Base-by-base conservation (phyloP, 2,113 vertebrate genomes). In the Todiramphus chloris region DNA sequence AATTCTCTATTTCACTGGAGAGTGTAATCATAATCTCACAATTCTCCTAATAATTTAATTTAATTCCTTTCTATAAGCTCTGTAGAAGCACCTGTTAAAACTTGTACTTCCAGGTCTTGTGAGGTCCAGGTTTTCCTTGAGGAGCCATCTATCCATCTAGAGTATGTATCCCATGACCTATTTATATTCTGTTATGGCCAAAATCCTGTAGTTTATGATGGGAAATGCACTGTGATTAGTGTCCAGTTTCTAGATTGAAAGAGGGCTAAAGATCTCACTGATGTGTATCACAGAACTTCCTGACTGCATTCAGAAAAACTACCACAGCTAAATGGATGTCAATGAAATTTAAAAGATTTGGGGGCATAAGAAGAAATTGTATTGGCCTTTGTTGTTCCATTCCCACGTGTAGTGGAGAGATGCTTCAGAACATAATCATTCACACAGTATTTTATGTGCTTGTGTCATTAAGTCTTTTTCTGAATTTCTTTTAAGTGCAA, bases 181-280 rank as follows among this genome's bases (percentile, higher is more conserved):
- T 55, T 84, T 46, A 9, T 51, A 16, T 27, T 28, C 23, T 56
- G 9, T 16, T 87, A 7, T 6, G 33, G 31, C 33, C 90, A 46
- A 86, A 87, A 46, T 59, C 46, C 39, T 66, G 19, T 20, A 21
- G 30, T 21, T 5, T 19, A 9, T 51, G 1, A 14, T 44, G 25
- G 51, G 35, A 83, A 56, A 56, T 53, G 6, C 24, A 24, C 16
- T 67, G 5, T 28, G 44, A 60, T 39, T 27, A 14, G 5, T 48
- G 53, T 53, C 25, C 16, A 31, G 16, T 43, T 20, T 77, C 11
- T 19, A 55, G 19, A 9, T 3, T 75, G 64, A 88, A 53, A 69
- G 16, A 30, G 11, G 3, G 27, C 3, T 80, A n/a, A 64, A 0
- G 0, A 68, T 68, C 35, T 23, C 24, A 35, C 11, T 35, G 3